These are phyloP conservation scores for Thymallus thymallus DNA, from an alignment of 2,113 vertebrate genomes.

Conservation along the genomic window DNA sequence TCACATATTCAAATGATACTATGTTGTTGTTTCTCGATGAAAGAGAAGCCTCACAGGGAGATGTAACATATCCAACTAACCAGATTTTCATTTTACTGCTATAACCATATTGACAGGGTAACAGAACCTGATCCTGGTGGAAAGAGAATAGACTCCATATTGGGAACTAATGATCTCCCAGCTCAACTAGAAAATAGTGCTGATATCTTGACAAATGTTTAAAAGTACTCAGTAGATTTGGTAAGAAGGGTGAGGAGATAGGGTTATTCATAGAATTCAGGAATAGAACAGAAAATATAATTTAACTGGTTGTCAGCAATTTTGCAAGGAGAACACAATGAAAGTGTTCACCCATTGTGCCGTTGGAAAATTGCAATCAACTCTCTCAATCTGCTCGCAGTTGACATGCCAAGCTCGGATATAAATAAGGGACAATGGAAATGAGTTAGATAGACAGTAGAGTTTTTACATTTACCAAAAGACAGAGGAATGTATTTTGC, in stretches of 20 bases:
- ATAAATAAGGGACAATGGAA: conserved; percentile 17
- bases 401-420: conserved; percentile 20
- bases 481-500: conserved; percentile 19
- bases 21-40: background rate
- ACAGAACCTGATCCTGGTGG: conserved; percentile 44
- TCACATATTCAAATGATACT: too few species aligned
- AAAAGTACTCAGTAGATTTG: conserved; percentile 41
- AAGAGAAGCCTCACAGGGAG: background rate
- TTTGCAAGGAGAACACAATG: conserved; percentile 47
- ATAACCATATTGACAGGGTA: background rate
- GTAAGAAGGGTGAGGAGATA: conserved; percentile 43
- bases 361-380: conserved; percentile 53
- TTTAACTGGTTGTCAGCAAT: conserved; percentile 56
- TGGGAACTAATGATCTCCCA: conserved; percentile 74
- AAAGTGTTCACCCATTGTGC: conserved; percentile 34
- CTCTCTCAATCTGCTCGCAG: conserved; percentile 39
- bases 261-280: conserved; percentile 43
- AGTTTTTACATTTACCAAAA: background rate
- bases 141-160: conserved; percentile 73
- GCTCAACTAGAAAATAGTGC: conserved; percentile 47
- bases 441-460: background rate
- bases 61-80: conserved; percentile 16
- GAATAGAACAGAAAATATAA: conserved; percentile 47
- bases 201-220: conserved; percentile 45
- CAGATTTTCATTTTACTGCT: conserved; percentile 36